These are phyloP conservation scores for Diaphora mendica DNA, from an alignment of 2,888 invertebrate species.

Conservation along the genomic window DNA sequence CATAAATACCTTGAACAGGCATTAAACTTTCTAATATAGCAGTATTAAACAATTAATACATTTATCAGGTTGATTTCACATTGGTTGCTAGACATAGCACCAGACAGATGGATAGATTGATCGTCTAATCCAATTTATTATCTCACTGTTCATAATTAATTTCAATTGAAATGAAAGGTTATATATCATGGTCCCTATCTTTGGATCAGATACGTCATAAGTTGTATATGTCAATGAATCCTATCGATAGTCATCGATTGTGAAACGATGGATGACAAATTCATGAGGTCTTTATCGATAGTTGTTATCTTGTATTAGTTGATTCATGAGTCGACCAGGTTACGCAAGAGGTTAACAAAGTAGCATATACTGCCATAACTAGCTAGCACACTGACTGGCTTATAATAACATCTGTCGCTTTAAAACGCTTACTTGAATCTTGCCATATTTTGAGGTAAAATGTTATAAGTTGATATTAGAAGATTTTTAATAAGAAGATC, in stretches of 20 bases:
- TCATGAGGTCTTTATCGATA: constrained; percentile 37
- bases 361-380: constrained; percentile 17
- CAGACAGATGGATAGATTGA: constrained; percentile 22
- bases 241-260: constrained; percentile 41
- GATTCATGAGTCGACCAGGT: constrained; percentile 48
- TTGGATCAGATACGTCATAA: constrained; percentile 27
- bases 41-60: not conserved
- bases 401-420: constrained; percentile 10
- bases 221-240: constrained; percentile 27
- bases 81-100: not conserved
- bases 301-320: constrained; percentile 43
- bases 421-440: not conserved
- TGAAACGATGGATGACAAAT: constrained; percentile 47
- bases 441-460: not conserved
- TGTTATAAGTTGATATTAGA: too few relatives aligned
- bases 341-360: constrained; percentile 45
- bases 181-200: constrained; percentile 29
- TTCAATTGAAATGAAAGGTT: constrained; percentile 38
- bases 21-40: constrained; percentile 13
- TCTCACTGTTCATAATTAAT: constrained; percentile 38
- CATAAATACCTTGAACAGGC: not conserved
- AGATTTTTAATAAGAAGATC: too few relatives aligned
- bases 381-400: constrained; percentile 17
- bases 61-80: not conserved
- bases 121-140: constrained; percentile 36